Conservation (phyloP, 2,797 vertebrate genomes). For the Ateles fusciceps region DNA sequence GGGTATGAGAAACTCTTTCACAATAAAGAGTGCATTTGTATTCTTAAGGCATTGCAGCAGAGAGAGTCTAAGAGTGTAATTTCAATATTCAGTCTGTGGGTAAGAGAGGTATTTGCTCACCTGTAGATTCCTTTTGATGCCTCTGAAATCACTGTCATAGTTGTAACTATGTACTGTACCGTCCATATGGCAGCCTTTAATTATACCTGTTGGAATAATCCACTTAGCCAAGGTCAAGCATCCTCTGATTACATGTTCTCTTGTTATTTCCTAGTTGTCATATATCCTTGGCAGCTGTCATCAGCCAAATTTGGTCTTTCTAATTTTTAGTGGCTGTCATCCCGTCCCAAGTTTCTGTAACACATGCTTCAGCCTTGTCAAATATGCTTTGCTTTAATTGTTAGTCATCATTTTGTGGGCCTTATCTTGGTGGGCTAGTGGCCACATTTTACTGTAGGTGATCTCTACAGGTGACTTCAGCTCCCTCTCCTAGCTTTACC, state of each 20-base stretch:
- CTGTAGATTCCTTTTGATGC: background rate
- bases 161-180: background rate
- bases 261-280: slow-evolving; percentile 26
- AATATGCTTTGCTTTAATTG: background rate
- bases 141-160: background rate
- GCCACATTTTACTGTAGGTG: background rate
- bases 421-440: background rate
- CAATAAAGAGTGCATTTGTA: background rate
- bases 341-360: background rate
- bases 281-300: slow-evolving; percentile 45
- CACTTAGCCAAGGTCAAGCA: slow-evolving; percentile 49
- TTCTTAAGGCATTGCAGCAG: background rate
- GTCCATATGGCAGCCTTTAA: slow-evolving; percentile 42
- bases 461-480: background rate
- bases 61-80: background rate
- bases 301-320: slow-evolving; percentile 10
- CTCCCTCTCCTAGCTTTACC: background rate
- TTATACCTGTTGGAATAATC: slow-evolving; percentile 63
- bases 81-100: background rate
- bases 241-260: slow-evolving; percentile 45
- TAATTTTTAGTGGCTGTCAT: slow-evolving; percentile 37
- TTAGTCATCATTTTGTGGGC: background rate
- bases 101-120: slow-evolving; percentile 22
- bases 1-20: background rate
- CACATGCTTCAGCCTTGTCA: background rate